These are phyloP conservation scores for Dryobotodes eremita DNA, from an alignment of 2,888 invertebrate genomes.

Conservation along the genomic window DNA sequence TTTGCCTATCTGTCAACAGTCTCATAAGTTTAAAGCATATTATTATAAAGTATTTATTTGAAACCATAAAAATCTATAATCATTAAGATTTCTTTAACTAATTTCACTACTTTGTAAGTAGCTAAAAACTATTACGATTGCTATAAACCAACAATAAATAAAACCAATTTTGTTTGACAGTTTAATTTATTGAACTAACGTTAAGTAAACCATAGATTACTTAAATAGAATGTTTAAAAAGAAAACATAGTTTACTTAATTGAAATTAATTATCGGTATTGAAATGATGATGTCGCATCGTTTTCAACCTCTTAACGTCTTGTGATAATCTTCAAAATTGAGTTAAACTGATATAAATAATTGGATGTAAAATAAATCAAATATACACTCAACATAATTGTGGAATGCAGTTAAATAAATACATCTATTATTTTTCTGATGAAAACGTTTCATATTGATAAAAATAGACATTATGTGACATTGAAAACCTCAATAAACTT, in stretches of 20 bases:
- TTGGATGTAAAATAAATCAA: constrained; percentile 25
- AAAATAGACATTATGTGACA: neutral
- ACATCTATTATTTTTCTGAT: neutral
- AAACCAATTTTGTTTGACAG: constrained; percentile 13
- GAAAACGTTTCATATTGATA: neutral
- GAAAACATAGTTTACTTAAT: constrained; percentile 34
- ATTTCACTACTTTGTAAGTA: constrained; percentile 28
- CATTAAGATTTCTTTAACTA: constrained; percentile 18
- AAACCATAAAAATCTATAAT: constrained; percentile 17
- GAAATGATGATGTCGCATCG: constrained; percentile 3
- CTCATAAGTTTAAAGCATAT: neutral
- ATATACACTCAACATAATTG: neutral
- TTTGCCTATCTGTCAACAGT: neutral
- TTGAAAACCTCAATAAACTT: neutral
- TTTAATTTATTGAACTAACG: neutral
- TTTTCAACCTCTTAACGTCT: neutral
- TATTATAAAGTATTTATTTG: neutral
- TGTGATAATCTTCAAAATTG: neutral
- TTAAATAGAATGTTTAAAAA: neutral
- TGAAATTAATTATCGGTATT: constrained; percentile 18
- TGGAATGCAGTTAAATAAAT: neutral
- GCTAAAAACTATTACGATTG: constrained; percentile 34
- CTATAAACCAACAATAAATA: constrained; percentile 15
- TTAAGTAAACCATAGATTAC: constrained; percentile 29
- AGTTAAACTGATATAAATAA: constrained; percentile 7